Conservation (phyloP, 2,888 invertebrate species). For the Euplagia quadripunctaria region DNA sequence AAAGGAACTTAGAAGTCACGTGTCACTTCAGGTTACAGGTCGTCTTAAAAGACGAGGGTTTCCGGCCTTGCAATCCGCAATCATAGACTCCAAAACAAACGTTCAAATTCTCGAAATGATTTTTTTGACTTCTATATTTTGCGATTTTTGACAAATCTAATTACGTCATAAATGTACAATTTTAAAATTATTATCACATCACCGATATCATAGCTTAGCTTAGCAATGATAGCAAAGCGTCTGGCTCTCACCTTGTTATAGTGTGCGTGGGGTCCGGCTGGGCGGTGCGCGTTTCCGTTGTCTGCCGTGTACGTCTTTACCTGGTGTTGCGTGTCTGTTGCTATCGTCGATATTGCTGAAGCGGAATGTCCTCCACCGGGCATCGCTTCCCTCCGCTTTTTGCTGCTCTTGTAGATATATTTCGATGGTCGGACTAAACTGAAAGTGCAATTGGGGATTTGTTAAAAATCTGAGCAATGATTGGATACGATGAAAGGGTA, state of each 20-base stretch:
- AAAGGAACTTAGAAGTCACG: too few species aligned
- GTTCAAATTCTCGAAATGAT: too few species aligned
- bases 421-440: slow-evolving; percentile 83
- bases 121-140: too few species aligned
- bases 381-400: slow-evolving; percentile 80
- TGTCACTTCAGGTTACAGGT: too few species aligned
- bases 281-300: slow-evolving; percentile 94
- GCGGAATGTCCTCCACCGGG: slow-evolving; percentile 69
- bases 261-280: slow-evolving; percentile 93
- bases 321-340: slow-evolving; percentile 93
- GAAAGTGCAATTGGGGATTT: slow-evolving; percentile 28
- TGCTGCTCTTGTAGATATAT: slow-evolving; percentile 82
- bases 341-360: slow-evolving; percentile 86
- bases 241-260: slow-evolving; percentile 95
- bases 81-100: too few species aligned
- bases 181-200: not conserved
- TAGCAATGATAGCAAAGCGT: slow-evolving; percentile 69
- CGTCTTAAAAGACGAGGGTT: too few species aligned
- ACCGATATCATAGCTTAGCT: slow-evolving; percentile 38
- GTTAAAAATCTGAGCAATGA: not conserved
- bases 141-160: too few species aligned
- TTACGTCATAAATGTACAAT: not conserved
- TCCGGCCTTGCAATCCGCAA: too few species aligned
- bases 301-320: slow-evolving; percentile 98
- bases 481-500: not conserved